Conservation (phyloP, 2,113 vertebrate species). For the Nestor notabilis region DNA sequence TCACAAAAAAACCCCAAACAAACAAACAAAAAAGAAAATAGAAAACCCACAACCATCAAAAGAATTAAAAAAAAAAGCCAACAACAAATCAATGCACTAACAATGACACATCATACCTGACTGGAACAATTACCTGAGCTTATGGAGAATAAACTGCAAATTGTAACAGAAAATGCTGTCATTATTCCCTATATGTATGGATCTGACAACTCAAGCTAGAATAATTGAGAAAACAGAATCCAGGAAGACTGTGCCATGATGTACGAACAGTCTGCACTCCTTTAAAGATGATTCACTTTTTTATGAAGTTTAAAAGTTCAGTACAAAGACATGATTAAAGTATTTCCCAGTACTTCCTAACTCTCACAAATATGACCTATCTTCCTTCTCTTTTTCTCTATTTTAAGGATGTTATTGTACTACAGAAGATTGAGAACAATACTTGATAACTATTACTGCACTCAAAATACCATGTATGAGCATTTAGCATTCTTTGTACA, state of each 20-base stretch:
- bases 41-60: no score
- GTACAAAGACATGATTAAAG: neutral
- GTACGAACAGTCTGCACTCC: neutral
- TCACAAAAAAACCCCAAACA: neutral
- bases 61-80: neutral
- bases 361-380: neutral
- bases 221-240: constrained; percentile 7
- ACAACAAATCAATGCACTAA: neutral
- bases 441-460: neutral
- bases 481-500: neutral
- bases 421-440: neutral
- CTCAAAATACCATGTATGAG: neutral
- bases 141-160: neutral
- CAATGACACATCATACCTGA: neutral
- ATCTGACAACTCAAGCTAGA: neutral
- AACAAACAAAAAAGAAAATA: no score
- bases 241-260: neutral
- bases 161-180: neutral
- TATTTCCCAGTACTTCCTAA: neutral
- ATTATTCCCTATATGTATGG: neutral
- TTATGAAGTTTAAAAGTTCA: neutral
- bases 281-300: neutral
- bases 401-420: neutral
- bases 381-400: neutral
- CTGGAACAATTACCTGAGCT: neutral